Base-by-base conservation (phyloP, 2,888 invertebrate genomes). In the Syrphus vitripennis region DNA sequence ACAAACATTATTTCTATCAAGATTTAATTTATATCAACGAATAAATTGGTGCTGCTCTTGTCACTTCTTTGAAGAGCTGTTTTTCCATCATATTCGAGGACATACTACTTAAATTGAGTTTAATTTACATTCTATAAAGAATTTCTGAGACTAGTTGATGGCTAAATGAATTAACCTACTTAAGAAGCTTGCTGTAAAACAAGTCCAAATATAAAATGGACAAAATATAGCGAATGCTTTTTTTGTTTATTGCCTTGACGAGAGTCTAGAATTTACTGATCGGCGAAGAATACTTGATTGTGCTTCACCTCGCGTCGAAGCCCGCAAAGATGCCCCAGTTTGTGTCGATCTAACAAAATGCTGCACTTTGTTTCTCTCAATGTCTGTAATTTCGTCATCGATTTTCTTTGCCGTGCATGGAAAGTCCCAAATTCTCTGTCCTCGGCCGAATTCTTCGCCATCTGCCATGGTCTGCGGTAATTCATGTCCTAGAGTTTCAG, bases 391-490 rank as follows among this genome's bases (percentile, higher is more conserved):
- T 14, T 89, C 89, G 3, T 93, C 92, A 42, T 91, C 90, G 59
- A 92, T 92, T 92, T 92, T 95, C 95, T 95, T 95, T 40, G 94
- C 94, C 88, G 95, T 93, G 89, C 96, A 97, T 45, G 97, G 97
- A 89, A 95, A 95, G 87, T 97, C 97, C 95, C 96, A 96, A 89
- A 97, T 95, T 87, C 93, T 94, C 92, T 97, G 97, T 79, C 96
- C 94, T 78, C 94, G 94, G 3, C 97, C 97, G 89, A 97, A 97
- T 89, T 96, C 94, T 93, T 97, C 97, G 12, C 97, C 97, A 90
- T 98, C 97, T 84, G 95, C 95, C 9, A 98, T 92, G 0, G 97
- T 97, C 91, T 97, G 97, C 0, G 97, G 97, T 91, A 98, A 93
- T 89, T 97, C 97, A 57, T 96, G 95, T 90, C 96, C 96, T 89